Base-by-base conservation (phyloP, 2,888 invertebrate species). In the Caenorhabditis uteleia region DNA sequence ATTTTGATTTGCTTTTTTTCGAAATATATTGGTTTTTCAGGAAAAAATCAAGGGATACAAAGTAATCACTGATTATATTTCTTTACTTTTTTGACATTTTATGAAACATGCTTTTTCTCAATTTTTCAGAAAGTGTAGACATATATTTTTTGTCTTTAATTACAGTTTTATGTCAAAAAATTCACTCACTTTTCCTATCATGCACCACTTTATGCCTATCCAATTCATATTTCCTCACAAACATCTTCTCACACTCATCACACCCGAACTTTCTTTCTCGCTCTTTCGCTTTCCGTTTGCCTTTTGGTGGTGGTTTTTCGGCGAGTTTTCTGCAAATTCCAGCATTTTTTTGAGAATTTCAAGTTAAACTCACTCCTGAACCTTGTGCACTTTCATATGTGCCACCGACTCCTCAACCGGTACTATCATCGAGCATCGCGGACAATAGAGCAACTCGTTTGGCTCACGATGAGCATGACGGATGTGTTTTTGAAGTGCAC, bases 221-320 rank as follows among this genome's bases (percentile, higher is more conserved):
- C 26, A 74, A 50, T 21, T 74, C 74, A 2, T 64, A 29, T 10
- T 73, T 71, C 21, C 73, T 54, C 12, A 51, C 49, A 51, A 77
- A 76, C 4, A 47, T 38, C 44, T 77, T 77, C 4, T 36, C 34
- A 48, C 77, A 77, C 3, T 50, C 26, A 6, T 20, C 36, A 42
- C 76, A 76, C 7, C 23, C 20, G 25, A 49, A 55, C 12, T 59
- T 58, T 26, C 34, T 38, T 12, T 14, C 20, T 43, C 51, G n/a
- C n/a, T n/a, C n/a, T n/a, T n/a, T n/a, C n/a, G n/a, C n/a, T n/a
- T n/a, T n/a, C n/a, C n/a, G n/a, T n/a, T n/a, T n/a, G n/a, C n/a
- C n/a, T n/a, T n/a, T 29, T 25, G 25, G 18, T 16, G 31, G 16
- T 3, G 33, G 2, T 20, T 18, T 54, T 44, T 45, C 38, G 10